Conservation (phyloP, 2,888 invertebrate species). For the Agrenia bidenticulata region DNA sequence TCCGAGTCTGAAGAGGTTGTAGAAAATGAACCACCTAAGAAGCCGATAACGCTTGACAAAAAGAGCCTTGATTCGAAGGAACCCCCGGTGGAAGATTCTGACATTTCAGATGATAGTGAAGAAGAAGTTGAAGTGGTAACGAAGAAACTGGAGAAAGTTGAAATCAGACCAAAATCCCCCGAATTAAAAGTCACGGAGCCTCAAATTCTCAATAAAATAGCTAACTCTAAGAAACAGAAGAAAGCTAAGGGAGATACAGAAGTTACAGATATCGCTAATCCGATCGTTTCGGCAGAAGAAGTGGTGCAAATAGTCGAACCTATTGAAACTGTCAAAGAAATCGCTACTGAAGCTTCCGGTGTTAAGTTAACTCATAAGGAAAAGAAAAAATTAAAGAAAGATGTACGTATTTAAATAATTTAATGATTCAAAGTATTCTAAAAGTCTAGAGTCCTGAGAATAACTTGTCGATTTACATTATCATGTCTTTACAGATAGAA, state of each 20-base stretch:
- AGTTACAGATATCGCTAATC: neutral
- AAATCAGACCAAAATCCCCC: neutral
- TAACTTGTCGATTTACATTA: neutral
- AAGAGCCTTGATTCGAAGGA: constrained; percentile 15
- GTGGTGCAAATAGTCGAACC: constrained; percentile 39
- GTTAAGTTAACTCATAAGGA: constrained; percentile 87
- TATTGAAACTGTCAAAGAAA: constrained; percentile 31
- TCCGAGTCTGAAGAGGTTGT: constrained; percentile 15
- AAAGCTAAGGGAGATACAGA: constrained; percentile 27
- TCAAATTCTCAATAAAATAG: constrained; percentile 41
- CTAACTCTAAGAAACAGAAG: constrained; percentile 29
- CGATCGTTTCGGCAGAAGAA: constrained; percentile 15
- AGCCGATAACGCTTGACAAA: constrained; percentile 24
- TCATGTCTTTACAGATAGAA: constrained; percentile 65
- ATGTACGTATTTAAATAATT: constrained; percentile 51
- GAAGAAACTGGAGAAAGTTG: constrained; percentile 7
- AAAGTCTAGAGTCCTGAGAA: neutral
- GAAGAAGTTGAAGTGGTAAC: constrained; percentile 25
- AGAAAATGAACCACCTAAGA: constrained; percentile 22
- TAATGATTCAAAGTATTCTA: constrained; percentile 12
- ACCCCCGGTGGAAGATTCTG: neutral
- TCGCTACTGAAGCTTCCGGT: constrained; percentile 26
- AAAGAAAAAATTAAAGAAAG: constrained; percentile 84
- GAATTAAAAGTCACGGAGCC: constrained; percentile 51
- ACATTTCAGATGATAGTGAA: constrained; percentile 16